phyloP scores from a whole-genome alignment of 2,113 vertebrate species.

The Hystrix cristata region DNA sequence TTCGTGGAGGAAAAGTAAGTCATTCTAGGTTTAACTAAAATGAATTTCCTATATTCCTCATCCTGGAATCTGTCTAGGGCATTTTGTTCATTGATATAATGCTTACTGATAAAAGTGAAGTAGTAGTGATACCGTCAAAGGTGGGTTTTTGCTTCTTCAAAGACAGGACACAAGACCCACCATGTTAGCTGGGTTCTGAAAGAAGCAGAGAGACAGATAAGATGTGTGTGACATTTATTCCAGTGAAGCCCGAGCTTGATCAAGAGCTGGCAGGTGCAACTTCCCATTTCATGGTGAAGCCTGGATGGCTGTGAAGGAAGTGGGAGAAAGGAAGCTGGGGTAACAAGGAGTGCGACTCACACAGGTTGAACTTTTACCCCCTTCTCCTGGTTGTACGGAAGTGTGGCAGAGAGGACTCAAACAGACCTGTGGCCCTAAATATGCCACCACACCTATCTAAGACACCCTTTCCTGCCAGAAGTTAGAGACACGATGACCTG shows the following conservation, averaged over 20 bases:
- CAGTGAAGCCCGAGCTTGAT: neutral
- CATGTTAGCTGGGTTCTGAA: neutral
- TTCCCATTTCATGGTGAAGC: neutral
- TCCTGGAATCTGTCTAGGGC: neutral
- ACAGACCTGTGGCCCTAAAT: neutral
- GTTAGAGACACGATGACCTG: neutral
- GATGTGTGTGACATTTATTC: neutral
- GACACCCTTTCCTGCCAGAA: neutral
- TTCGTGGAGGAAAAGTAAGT: neutral
- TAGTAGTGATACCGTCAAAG: neutral
- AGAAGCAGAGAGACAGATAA: neutral
- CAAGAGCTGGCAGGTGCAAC: neutral
- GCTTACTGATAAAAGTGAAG: neutral
- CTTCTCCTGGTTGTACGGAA: neutral
- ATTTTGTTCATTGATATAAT: neutral
- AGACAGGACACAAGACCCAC: neutral
- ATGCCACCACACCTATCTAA: fast-evolving
- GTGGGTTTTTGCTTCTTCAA: neutral
- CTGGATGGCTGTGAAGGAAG: neutral
- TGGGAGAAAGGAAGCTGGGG: neutral
- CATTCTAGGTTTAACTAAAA: slow-evolving; percentile 12
- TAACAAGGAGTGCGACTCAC: neutral
- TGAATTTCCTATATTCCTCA: neutral
- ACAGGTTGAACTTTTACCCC: neutral
- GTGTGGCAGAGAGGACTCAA: neutral